Evolutionary conservation across 2,888 invertebrate genomes (phyloP).

Genomic region (Oeneis ivallda): DNA sequence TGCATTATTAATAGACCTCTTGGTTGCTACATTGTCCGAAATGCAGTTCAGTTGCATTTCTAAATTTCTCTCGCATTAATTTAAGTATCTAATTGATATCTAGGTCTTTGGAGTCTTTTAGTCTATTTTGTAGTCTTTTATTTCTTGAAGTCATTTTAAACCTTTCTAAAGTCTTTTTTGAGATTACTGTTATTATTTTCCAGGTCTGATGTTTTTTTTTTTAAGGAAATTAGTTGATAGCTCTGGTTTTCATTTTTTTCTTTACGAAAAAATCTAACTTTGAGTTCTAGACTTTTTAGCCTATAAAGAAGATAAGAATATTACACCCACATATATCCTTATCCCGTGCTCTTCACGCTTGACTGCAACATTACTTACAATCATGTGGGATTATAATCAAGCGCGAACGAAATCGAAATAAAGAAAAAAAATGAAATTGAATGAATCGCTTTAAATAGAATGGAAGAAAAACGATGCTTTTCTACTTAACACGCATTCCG

Average conservation of each 20-base stretch:
- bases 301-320: neutral
- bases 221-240: neutral
- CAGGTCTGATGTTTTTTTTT: neutral
- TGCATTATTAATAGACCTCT: neutral
- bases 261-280: no score
- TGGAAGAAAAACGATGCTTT: conserved; percentile 16
- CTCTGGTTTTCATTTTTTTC: neutral
- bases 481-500: conserved; percentile 6
- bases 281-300: neutral
- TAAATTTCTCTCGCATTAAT: neutral
- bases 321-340: neutral
- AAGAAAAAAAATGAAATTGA: conserved; percentile 5
- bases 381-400: neutral
- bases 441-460: conserved; percentile 13
- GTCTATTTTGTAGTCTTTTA: no score
- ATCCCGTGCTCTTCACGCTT: neutral
- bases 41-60: conserved; percentile 4
- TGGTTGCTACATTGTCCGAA: neutral
- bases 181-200: no score
- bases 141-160: no score
- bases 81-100: neutral
- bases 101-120: no score
- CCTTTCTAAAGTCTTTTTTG: no score
- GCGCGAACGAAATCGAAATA: neutral
- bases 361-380: conserved; percentile 10